Conservation (phyloP, 2,797 vertebrate species). For the Cirrhinus molitorella region DNA sequence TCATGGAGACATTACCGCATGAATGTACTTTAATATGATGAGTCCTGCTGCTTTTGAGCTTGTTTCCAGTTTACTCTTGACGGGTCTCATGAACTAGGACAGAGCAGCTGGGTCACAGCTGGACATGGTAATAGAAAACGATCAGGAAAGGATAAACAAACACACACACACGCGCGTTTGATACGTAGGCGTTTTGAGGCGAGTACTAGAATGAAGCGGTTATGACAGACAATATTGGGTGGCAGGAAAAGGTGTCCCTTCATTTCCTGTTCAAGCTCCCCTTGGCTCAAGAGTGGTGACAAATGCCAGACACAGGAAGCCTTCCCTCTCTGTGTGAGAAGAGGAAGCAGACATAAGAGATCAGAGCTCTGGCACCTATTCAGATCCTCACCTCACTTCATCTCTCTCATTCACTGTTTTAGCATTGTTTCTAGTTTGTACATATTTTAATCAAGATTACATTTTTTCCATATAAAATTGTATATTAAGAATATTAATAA, state of each 20-base stretch:
- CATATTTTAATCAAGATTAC: background rate
- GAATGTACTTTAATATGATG: background rate
- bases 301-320: slow-evolving; percentile 66
- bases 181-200: background rate
- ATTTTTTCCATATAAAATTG: background rate
- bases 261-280: slow-evolving; percentile 59
- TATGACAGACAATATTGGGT: slow-evolving; percentile 53
- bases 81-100: slow-evolving; percentile 41
- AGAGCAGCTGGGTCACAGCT: slow-evolving; percentile 59
- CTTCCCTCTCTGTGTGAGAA: slow-evolving; percentile 57
- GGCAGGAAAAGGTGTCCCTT: slow-evolving; percentile 57
- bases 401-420: background rate
- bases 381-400: slow-evolving; percentile 23
- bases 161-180: background rate
- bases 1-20: slow-evolving; percentile 11
- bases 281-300: slow-evolving; percentile 58
- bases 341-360: slow-evolving; percentile 64
- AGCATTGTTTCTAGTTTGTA: background rate
- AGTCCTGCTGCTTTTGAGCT: background rate
- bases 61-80: slow-evolving; percentile 20
- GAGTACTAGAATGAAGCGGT: slow-evolving; percentile 26
- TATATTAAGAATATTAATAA: background rate
- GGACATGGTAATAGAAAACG: slow-evolving; percentile 61
- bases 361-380: slow-evolving; percentile 57
- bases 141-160: slow-evolving; percentile 35